Percentiles rank a stretch among this genome's conserved stretches.
phyloP scores from a whole-genome alignment of 2,113 vertebrate genomes.

The Bungarus multicinctus region DNA sequence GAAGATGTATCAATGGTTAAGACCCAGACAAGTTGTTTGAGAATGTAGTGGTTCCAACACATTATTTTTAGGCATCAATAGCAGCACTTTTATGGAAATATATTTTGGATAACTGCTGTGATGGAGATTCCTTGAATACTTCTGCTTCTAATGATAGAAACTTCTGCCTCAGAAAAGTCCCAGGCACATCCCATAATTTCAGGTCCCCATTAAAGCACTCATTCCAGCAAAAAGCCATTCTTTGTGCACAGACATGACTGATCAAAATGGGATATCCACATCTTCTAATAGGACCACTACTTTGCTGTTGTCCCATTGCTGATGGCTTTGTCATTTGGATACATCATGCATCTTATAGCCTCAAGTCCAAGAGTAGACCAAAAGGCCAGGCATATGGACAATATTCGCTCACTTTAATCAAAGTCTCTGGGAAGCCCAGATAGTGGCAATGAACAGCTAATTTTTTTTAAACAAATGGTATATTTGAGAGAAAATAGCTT shows the following conservation, averaged over 20 bases:
- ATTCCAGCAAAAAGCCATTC: neutral
- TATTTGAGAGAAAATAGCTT: neutral
- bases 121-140: too few relatives aligned
- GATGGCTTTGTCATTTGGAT: neutral
- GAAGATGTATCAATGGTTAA: too few relatives aligned
- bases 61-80: too few relatives aligned
- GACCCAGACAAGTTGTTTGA: too few relatives aligned
- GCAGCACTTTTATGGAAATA: too few relatives aligned
- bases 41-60: too few relatives aligned
- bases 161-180: neutral
- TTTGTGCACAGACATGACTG: neutral
- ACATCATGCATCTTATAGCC: neutral
- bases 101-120: too few relatives aligned
- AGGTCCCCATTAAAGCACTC: neutral
- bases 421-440: neutral
- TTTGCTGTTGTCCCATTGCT: neutral
- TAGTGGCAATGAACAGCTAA: neutral
- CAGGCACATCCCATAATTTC: neutral
- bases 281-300: neutral
- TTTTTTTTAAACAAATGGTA: neutral
- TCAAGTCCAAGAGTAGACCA: neutral
- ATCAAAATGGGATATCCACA: neutral
- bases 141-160: too few relatives aligned
- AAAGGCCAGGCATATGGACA: neutral
- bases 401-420: neutral